phyloP scores from a whole-genome alignment of 1,140 invertebrate species.

The Delia radicum region DNA sequence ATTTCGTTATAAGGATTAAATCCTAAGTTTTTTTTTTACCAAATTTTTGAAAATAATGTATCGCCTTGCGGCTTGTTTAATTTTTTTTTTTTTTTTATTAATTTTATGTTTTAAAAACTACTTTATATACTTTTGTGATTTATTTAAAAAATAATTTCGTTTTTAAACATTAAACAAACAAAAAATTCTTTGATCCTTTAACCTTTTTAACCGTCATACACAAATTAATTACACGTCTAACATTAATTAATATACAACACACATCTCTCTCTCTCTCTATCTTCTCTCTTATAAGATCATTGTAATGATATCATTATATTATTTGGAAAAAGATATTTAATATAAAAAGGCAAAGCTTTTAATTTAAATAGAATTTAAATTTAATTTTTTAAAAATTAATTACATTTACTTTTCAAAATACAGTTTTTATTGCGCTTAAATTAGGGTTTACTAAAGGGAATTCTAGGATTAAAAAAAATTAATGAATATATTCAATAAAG shows the following conservation, averaged over 20 bases:
- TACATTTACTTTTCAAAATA: no score
- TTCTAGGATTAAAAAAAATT: no score
- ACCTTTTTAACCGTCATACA: not conserved
- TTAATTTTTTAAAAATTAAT: no score
- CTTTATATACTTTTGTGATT: constrained; percentile 4
- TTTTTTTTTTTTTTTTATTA: no score
- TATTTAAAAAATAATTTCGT: not conserved
- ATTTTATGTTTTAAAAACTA: no score
- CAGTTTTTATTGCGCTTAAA: no score
- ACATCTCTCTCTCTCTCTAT: no score
- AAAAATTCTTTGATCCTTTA: not conserved
- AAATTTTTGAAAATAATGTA: no score
- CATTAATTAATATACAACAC: not conserved
- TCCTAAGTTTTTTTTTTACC: not conserved
- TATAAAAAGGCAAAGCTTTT: not conserved
- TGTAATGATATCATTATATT: not conserved
- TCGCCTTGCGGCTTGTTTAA: no score
- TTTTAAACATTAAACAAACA: not conserved
- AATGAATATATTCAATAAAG: no score
- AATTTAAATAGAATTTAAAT: no score
- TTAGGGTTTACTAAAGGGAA: no score
- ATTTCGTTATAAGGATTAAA: not conserved
- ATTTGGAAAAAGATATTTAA: not conserved
- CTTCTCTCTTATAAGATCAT: not conserved
- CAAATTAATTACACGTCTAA: not conserved